phyloP scores from a whole-genome alignment of 2,113 vertebrate genomes.

The Epinephelus moara region DNA sequence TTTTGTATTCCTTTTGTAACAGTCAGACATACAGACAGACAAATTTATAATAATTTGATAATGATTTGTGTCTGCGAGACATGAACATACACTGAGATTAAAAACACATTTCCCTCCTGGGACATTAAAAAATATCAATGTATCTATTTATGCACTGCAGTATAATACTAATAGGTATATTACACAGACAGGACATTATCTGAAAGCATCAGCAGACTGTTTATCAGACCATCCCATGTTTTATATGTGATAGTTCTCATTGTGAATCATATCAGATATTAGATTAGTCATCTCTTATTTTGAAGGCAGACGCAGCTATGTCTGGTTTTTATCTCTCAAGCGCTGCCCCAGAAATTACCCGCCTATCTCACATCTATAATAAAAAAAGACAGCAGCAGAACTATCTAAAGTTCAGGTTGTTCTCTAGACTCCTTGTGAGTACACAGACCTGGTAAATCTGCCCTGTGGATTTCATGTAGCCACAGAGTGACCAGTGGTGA shows the following conservation, averaged over 20 bases:
- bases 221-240: slow-evolving; percentile 53
- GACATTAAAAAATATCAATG: not conserved
- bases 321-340: slow-evolving; percentile 45
- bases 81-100: not conserved
- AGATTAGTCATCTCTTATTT: slow-evolving; percentile 52
- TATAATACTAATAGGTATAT: slow-evolving; percentile 5
- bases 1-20: no score
- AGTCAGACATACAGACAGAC: no score
- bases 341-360: slow-evolving; percentile 6
- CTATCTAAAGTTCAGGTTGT: slow-evolving; percentile 8
- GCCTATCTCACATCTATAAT: slow-evolving; percentile 20
- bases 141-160: not conserved
- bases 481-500: not conserved
- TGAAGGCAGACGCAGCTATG: slow-evolving; percentile 2
- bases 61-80: not conserved
- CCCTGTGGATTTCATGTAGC: slow-evolving; percentile 1
- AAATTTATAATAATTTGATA: no score
- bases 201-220: slow-evolving; percentile 19
- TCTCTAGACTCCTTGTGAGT: slow-evolving; percentile 4
- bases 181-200: slow-evolving; percentile 28
- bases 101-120: not conserved
- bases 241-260: slow-evolving; percentile 29
- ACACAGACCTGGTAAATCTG: not conserved
- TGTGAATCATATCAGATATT: slow-evolving; percentile 57
- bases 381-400: slow-evolving; percentile 13